Evolutionary conservation across 2,113 vertebrate genomes (phyloP).

Genomic region (Etia nguti): DNA sequence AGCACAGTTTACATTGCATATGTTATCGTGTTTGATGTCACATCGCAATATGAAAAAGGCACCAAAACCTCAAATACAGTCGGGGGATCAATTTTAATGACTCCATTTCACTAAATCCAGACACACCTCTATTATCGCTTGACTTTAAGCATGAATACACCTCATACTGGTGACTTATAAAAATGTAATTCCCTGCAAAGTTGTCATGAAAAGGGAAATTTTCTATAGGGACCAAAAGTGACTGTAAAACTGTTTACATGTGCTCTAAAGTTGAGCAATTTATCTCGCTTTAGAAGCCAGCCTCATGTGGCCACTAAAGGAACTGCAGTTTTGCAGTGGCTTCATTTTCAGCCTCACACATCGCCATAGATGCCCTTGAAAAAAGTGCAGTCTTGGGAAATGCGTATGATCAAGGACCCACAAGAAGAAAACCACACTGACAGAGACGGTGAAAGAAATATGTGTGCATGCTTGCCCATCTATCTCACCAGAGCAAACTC

Average conservation of each 20-base stretch:
- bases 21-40: not conserved
- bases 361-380: conserved; percentile 11
- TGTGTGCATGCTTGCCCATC: not conserved
- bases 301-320: not conserved
- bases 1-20: not conserved
- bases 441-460: conserved; percentile 14
- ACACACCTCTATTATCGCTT: not conserved
- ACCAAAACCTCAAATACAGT: not conserved
- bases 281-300: not conserved
- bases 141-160: not conserved
- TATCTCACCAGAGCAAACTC: conserved; percentile 92
- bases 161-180: not conserved
- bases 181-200: not conserved
- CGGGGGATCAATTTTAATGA: not conserved
- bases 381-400: conserved; percentile 14
- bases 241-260: not conserved
- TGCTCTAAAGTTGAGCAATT: not conserved
- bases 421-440: not conserved
- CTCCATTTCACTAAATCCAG: not conserved
- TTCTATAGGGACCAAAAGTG: not conserved
- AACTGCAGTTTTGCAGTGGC: not conserved
- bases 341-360: not conserved
- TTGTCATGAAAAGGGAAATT: not conserved
- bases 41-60: not conserved
- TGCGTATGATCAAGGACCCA: conserved; percentile 22